Evolutionary conservation across 2,888 invertebrate species (phyloP).

Genomic region (Thymelicus lineola): DNA sequence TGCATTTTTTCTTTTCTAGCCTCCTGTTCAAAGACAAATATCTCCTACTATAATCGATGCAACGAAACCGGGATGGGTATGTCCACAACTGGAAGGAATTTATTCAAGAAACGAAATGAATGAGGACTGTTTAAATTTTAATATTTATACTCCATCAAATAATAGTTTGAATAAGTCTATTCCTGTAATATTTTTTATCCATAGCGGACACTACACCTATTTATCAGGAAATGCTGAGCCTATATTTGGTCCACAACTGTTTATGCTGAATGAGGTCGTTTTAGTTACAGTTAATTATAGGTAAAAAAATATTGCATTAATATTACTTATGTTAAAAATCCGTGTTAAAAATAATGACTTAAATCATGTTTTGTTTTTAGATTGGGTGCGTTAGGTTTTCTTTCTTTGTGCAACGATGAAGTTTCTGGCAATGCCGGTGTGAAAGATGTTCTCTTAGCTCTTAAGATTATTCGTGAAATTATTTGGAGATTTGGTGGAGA

Average conservation of each 20-base stretch:
- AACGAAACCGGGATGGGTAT: constrained; percentile 45
- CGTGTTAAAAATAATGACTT: too few relatives aligned
- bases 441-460: constrained; percentile 56
- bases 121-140: constrained; percentile 52
- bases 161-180: constrained; percentile 20
- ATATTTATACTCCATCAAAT: constrained; percentile 49
- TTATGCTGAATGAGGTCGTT: constrained; percentile 56
- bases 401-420: constrained; percentile 52
- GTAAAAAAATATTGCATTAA: constrained; percentile 36
- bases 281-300: constrained; percentile 62
- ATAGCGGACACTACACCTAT: constrained; percentile 53
- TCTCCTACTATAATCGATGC: constrained; percentile 41
- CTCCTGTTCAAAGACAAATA: too few relatives aligned
- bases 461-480: constrained; percentile 56
- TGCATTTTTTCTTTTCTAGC: too few relatives aligned
- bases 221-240: constrained; percentile 48
- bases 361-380: constrained; percentile 43
- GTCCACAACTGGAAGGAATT: constrained; percentile 45
- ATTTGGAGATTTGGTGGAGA: constrained; percentile 57
- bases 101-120: constrained; percentile 46
- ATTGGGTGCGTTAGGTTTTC: constrained; percentile 61
- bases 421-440: constrained; percentile 60
- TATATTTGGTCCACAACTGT: constrained; percentile 53
- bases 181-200: constrained; percentile 55
- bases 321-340: too few relatives aligned